These are phyloP conservation scores for Autographa pulchrina DNA, from an alignment of 2,888 invertebrate genomes.

Conservation along the genomic window DNA sequence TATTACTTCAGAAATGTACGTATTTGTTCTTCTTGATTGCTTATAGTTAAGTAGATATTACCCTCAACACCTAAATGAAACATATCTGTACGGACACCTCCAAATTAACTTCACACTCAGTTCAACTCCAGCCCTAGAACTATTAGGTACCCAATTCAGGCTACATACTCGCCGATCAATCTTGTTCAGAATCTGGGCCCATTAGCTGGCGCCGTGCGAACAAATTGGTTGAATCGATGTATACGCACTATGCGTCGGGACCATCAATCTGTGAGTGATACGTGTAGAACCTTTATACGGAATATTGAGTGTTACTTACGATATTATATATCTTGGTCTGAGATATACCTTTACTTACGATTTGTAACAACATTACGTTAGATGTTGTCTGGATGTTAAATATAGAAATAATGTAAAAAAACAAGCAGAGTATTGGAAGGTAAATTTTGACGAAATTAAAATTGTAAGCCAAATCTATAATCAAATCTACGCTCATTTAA, in stretches of 20 bases:
- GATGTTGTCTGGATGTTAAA: no score
- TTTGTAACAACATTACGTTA: background rate
- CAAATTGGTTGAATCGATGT: slow-evolving; percentile 61
- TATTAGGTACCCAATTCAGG: slow-evolving; percentile 12
- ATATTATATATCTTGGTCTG: background rate
- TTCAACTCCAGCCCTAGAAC: background rate
- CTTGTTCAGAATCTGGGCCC: slow-evolving; percentile 41
- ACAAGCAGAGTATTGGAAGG: no score
- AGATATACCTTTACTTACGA: background rate
- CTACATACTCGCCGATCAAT: slow-evolving; percentile 41
- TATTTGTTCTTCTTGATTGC: no score
- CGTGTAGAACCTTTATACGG: slow-evolving; percentile 6
- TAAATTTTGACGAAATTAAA: no score
- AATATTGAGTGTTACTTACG: slow-evolving; percentile 18
- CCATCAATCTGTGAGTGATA: slow-evolving; percentile 31
- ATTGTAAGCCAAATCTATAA: no score
- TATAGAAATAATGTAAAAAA: no score
- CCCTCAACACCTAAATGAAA: no score
- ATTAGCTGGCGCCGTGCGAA: slow-evolving; percentile 53
- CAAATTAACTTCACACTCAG: background rate
- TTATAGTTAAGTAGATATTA: no score
- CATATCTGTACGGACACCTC: background rate
- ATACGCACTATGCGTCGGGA: slow-evolving; percentile 31
- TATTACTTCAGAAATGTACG: no score
- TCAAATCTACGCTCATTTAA: no score